Base-by-base conservation (phyloP, 1,140 invertebrate genomes). In the Sitodiplosis mosellana region DNA sequence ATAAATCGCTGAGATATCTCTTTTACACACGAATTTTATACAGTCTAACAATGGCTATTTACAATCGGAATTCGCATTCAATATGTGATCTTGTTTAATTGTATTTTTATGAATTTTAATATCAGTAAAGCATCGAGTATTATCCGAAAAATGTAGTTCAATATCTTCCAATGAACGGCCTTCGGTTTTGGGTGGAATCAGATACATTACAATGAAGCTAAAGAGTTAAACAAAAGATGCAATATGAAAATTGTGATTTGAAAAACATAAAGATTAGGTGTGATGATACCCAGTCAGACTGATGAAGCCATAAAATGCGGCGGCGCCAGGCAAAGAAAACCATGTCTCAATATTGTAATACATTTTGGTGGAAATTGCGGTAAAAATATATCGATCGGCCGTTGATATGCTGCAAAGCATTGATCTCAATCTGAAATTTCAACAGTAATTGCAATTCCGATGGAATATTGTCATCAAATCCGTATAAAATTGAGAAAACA, bases 101-200 rank as follows among this genome's bases (percentile, higher is more conserved):
- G n/a, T n/a, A 27, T 27, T 27, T 27, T 27, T 27, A 3, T 27
- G 3, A 10, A 50, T 50, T 17, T 47, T 46, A 12, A 50, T 50
- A 38, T 50, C 49, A 15, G 36, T 46, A 10, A 47, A 45, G 27
- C 47, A 44, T 6, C 18, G 18, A 1, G 14, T 19, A 33, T 65
- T 54, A 2, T 76, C 76, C 1, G 70, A 70, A 51, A 76, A 76
- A 47, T 62, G 61, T 2, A 61, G 60, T 55, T 78, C 75, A 36
- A 88, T 83, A 59, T 88, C 81, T 58, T 81, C 72, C 45, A 88
- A 65, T 2, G 72, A 72, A 52, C 75, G 79, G 2, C 82, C 79
- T 64, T 83, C 83, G 0, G 84, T 89, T 64, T 89, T 83, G 2
- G 86, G 84, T n/a, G 88, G 58, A 49, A 75, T 74, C 38, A 77